phyloP scores from a whole-genome alignment of 2,113 vertebrate genomes.

The Chroicocephalus ridibundus region DNA sequence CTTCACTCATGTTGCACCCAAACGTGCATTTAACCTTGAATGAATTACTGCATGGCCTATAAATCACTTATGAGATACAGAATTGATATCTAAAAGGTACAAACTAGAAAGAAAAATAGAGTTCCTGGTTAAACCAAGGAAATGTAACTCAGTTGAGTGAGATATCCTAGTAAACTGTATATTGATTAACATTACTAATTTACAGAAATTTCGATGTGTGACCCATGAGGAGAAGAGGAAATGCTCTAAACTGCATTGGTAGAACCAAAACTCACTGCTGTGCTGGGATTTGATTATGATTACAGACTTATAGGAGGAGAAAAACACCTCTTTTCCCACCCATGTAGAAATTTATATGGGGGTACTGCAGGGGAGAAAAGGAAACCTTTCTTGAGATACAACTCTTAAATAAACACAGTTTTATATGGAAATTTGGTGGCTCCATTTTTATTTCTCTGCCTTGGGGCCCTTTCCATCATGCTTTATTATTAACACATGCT shows the following conservation, averaged over 20 bases:
- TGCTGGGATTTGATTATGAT: neutral
- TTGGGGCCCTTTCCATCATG: neutral
- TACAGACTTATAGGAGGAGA: neutral
- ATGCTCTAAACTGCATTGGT: accelerated
- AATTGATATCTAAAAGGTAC: neutral
- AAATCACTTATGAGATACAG: neutral
- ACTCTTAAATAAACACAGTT: neutral
- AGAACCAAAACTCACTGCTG: neutral
- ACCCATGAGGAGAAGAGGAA: accelerated
- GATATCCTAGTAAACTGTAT: neutral
- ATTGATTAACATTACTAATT: neutral
- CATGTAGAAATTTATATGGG: accelerated
- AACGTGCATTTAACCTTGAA: neutral
- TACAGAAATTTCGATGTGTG: neutral
- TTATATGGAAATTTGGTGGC: neutral
- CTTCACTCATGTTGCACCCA: neutral
- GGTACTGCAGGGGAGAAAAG: neutral
- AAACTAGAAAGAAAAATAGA: neutral
- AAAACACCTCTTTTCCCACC: neutral
- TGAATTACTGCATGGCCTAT: neutral
- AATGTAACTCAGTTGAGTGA: neutral
- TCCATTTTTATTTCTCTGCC: neutral
- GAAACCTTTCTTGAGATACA: accelerated
- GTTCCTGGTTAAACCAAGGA: neutral
- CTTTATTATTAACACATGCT: neutral